Conservation (phyloP, 2,888 invertebrate species). For the Drosophila mimetica region DNA sequence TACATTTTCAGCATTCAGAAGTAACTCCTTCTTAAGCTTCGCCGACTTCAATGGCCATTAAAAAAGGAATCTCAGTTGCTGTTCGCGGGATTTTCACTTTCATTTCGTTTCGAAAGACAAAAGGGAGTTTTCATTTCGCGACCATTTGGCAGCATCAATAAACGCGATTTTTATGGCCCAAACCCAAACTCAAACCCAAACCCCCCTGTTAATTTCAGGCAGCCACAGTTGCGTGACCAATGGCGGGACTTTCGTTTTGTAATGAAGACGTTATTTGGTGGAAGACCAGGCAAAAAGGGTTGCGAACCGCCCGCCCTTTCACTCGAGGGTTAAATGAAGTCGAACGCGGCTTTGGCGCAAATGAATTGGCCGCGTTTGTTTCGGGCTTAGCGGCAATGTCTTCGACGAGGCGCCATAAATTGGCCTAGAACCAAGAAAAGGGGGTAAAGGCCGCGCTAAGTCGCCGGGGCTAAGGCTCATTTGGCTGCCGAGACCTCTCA, state of each 20-base stretch:
- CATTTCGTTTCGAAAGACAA: too few relatives aligned
- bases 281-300: constrained; percentile 61
- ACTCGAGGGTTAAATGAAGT: constrained; percentile 81
- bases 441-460: constrained; percentile 23
- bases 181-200: too few relatives aligned
- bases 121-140: constrained; percentile 64
- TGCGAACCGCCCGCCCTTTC: constrained; percentile 23
- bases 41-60: constrained; percentile 23
- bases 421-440: constrained; percentile 43
- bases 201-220: constrained; percentile 70
- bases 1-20: background rate
- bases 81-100: constrained; percentile 46
- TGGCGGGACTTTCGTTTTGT: constrained; percentile 47
- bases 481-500: constrained; percentile 59
- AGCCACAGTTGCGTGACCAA: constrained; percentile 77
- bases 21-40: constrained; percentile 23
- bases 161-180: constrained; percentile 77
- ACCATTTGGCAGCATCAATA: constrained; percentile 73
- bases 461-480: constrained; percentile 58
- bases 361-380: constrained; percentile 75
- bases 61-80: constrained; percentile 42
- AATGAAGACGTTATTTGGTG: constrained; percentile 70
- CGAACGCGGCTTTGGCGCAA: constrained; percentile 76
- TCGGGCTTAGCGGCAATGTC: constrained; percentile 65
- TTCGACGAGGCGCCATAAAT: constrained; percentile 72